phyloP scores from a whole-genome alignment of 1,140 invertebrate species.

The Plectus sambesii region DNA sequence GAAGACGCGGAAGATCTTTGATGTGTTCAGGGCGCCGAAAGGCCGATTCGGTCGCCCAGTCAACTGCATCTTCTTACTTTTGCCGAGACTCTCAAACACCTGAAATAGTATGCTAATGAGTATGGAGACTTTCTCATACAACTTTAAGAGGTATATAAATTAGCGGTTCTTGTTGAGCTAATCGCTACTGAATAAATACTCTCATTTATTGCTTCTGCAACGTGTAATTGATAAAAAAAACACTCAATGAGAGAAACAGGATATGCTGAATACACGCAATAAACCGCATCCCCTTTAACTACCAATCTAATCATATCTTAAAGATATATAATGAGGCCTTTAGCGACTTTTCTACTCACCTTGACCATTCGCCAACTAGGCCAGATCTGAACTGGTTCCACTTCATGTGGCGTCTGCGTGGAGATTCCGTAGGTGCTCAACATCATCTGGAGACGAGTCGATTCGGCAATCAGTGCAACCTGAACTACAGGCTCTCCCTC shows the following conservation, averaged over 20 bases:
- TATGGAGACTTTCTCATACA: conserved; percentile 11
- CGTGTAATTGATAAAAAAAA: not conserved
- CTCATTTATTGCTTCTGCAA: not conserved
- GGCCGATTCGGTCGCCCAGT: conserved; percentile 78
- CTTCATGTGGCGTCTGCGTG: conserved; percentile 86
- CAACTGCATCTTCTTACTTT: conserved; percentile 75
- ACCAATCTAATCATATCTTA: no score
- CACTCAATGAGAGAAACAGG: not conserved
- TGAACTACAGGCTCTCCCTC: conserved; percentile 80
- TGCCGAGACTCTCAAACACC: conserved; percentile 75
- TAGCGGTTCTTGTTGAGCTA: no score
- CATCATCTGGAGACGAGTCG: conserved; percentile 87
- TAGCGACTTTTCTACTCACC: conserved; percentile 54
- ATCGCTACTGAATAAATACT: no score
- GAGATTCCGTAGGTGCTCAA: conserved; percentile 98
- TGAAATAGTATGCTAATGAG: conserved; percentile 22
- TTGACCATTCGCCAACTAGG: conserved; percentile 87
- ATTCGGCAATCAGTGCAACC: conserved; percentile 93
- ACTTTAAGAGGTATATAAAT: no score
- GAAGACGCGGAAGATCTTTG: conserved; percentile 85
- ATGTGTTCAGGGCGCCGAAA: conserved; percentile 87
- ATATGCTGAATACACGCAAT: no score
- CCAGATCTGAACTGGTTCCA: conserved; percentile 93
- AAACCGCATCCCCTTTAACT: no score
- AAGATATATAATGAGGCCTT: no score